These are phyloP conservation scores for Pavo muticus DNA, from an alignment of 2,113 vertebrate species.

Conservation along the genomic window DNA sequence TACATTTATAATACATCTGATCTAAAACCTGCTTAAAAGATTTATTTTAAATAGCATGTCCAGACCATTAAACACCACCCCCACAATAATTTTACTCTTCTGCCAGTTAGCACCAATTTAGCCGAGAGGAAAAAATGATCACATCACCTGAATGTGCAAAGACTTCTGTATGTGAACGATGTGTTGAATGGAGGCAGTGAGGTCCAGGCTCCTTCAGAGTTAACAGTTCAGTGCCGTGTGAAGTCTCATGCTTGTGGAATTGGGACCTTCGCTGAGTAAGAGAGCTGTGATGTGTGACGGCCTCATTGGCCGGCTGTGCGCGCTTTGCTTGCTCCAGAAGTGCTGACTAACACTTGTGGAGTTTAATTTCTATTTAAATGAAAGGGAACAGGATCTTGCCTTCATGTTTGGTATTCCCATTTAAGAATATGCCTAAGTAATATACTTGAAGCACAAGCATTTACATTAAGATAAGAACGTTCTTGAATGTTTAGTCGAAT, in stretches of 20 bases:
- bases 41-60: not conserved
- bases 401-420: not conserved
- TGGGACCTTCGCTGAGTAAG: not conserved
- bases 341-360: not conserved
- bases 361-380: slow-evolving; percentile 36
- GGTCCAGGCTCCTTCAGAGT: not conserved
- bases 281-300: not conserved
- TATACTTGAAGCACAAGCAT: not conserved
- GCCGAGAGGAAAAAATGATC: not conserved
- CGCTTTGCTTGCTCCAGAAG: not conserved
- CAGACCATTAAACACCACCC: not conserved
- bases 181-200: not conserved
- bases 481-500: not conserved
- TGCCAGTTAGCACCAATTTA: not conserved
- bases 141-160: not conserved
- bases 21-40: not conserved
- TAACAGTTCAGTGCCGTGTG: not conserved
- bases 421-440: not conserved
- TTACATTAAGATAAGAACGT: not conserved
- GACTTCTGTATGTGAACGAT: not conserved
- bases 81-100: not conserved
- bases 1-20: not conserved
- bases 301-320: not conserved
- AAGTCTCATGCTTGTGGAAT: not conserved
- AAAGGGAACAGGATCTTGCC: not conserved